Evolutionary conservation across 2,113 vertebrate species (phyloP).

Genomic region (Microcebus ravelobensis): DNA sequence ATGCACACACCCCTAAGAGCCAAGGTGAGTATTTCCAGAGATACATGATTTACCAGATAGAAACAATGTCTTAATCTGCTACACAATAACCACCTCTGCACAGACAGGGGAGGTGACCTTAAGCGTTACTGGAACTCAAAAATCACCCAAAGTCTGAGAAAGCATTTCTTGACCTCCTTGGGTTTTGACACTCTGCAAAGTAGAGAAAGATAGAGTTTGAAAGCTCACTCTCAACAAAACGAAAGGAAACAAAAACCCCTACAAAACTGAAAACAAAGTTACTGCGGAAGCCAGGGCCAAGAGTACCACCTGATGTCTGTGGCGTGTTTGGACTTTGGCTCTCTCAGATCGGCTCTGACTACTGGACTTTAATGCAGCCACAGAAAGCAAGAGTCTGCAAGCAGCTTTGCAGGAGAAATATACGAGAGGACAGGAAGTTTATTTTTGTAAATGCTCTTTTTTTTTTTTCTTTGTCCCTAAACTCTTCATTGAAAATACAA

Average conservation of each 20-base stretch:
- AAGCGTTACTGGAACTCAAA: neutral
- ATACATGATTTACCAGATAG: neutral
- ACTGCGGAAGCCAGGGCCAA: neutral
- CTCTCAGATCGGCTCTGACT: neutral
- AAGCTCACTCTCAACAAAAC: neutral
- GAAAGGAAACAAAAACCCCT: neutral
- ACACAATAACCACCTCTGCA: neutral
- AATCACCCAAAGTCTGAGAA: neutral
- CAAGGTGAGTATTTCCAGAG: neutral
- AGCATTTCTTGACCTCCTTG: neutral
- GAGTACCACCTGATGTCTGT: neutral
- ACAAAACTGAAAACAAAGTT: neutral
- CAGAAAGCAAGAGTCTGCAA: neutral
- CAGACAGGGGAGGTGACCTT: neutral
- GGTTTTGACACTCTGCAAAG: neutral
- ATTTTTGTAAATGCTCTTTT: neutral
- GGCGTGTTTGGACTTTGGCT: neutral
- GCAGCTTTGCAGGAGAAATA: neutral
- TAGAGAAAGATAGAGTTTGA: neutral
- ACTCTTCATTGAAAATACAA: neutral
- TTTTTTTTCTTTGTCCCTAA: neutral
- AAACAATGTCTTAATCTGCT: neutral
- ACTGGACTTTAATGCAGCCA: neutral
- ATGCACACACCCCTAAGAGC: neutral
- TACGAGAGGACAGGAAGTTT: neutral